Conservation (phyloP, 2,888 invertebrate species). For the Rhorus exstirpatorius region DNA sequence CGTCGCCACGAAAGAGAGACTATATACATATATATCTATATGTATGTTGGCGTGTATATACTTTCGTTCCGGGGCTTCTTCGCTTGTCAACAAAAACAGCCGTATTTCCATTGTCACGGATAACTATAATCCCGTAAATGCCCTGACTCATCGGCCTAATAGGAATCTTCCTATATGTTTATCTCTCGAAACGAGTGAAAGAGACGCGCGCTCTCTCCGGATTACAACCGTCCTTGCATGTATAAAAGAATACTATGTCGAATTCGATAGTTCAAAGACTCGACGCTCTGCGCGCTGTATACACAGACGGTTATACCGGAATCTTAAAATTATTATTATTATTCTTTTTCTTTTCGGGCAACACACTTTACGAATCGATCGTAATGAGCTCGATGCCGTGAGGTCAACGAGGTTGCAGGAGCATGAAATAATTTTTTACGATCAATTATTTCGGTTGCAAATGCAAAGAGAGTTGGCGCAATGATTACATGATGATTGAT, state of each 20-base stretch:
- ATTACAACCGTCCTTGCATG: too few species aligned
- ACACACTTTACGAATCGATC: too few species aligned
- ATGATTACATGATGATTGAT: not conserved
- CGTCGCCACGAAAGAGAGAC: conserved; percentile 30
- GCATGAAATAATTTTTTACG: not conserved
- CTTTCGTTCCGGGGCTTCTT: conserved; percentile 52
- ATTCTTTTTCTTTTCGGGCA: too few species aligned
- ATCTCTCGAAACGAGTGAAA: conserved; percentile 37
- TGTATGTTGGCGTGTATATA: not conserved
- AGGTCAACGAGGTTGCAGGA: not conserved
- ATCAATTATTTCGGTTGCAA: not conserved
- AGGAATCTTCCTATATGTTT: conserved; percentile 46
- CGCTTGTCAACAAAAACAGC: conserved; percentile 37
- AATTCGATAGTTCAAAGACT: too few species aligned
- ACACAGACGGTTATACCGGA: too few species aligned
- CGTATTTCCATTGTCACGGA: conserved; percentile 36
- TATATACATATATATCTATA: too few species aligned
- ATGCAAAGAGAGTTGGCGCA: not conserved
- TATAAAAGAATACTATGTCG: too few species aligned
- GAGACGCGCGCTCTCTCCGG: conserved; percentile 9
- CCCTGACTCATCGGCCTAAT: conserved; percentile 49
- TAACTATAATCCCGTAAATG: conserved; percentile 34
- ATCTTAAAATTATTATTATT: not conserved
- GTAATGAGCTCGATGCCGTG: conserved; percentile 1
- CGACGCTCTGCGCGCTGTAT: too few species aligned